Evolutionary conservation across 1,140 invertebrate species (phyloP), one percentile per base, ranked within the genome.

Genomic region (Hypothenemus hampei): DNA sequence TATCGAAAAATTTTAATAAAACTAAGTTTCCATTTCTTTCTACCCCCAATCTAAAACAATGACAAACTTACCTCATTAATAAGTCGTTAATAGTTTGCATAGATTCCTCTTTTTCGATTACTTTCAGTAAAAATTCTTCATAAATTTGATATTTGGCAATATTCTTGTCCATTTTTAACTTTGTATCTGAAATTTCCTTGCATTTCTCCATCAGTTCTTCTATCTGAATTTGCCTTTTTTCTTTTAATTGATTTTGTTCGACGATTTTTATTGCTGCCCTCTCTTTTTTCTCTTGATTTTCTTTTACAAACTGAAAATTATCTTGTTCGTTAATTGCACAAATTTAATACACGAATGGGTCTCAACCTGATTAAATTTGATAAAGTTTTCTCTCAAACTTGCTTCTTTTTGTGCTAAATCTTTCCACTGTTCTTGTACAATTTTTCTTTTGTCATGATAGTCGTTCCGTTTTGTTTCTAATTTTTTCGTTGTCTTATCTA

Each of bases 251-350:
- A 24, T 53, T 53, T 20, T 48, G 44, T 41, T 53, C 50, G 0
- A 23, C 16, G 4, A 60, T 57, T 54, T 60, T 60, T 21, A 31
- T 26, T 2, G 37, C 26, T 3, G 54, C 54, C 22, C 59, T 29
- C 13, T 57, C 45, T 19, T 44, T 60, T 53, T 60, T 60, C 33
- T 60, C 59, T n/a, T 53, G 41, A 21, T 60, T 61, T 51, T 61
- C 56, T 39, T 54, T 54, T 1, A 61, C 41, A 41, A 61, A 61
- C 59, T 61, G 23, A n/a, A 43, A 48, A 35, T 13, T 2, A 10
- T 1, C 20, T 3, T 10, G 11, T 21, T 19, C 10, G 18, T 46
- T 6, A 6, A 48, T 8, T 21, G 36, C 1, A 19, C 6, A 24
- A n/a, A 8, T 5, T 5, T 29, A 7, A n/a, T 37, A 37, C 4